These are phyloP conservation scores for Drosophila dives DNA, from an alignment of 2,888 invertebrate species.

Conservation along the genomic window DNA sequence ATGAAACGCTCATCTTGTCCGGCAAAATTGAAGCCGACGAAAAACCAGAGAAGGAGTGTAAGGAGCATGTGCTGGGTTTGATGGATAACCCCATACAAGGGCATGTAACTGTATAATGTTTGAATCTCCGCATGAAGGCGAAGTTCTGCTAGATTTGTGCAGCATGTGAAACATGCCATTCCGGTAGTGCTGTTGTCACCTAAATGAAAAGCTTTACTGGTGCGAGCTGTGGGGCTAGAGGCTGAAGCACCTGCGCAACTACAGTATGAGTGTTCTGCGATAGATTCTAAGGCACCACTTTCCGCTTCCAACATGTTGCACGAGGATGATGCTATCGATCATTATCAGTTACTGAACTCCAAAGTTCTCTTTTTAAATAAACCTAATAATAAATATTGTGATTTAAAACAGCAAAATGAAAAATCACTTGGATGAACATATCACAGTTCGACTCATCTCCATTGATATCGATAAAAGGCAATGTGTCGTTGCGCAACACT, in stretches of 20 bases:
- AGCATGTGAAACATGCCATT: constrained; percentile 59
- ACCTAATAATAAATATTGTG: neutral
- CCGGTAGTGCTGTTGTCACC: constrained; percentile 65
- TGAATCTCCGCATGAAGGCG: constrained; percentile 3
- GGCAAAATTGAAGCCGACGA: constrained; percentile 54
- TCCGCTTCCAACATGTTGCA: constrained; percentile 42
- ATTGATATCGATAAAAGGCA: constrained; percentile 29
- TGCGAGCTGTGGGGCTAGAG: constrained; percentile 83
- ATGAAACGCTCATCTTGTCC: constrained; percentile 31
- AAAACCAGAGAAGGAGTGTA: constrained; percentile 47
- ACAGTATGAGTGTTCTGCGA: constrained; percentile 24
- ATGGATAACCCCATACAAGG: constrained; percentile 24
- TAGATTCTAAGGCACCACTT: too few species aligned
- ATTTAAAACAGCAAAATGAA: neutral
- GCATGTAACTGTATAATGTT: neutral
- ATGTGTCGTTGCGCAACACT: constrained; percentile 42
- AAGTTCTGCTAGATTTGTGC: constrained; percentile 48
- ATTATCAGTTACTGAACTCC: constrained; percentile 56
- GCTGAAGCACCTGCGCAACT: constrained; percentile 84
- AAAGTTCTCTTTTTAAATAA: constrained; percentile 50
- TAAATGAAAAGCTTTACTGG: constrained; percentile 82
- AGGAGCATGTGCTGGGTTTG: constrained; percentile 53
- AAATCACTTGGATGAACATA: constrained; percentile 4
- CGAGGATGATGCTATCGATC: constrained; percentile 53
- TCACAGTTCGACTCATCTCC: constrained; percentile 1